Evolutionary conservation across 2,888 invertebrate genomes (phyloP).

Genomic region (Xanthia togata): DNA sequence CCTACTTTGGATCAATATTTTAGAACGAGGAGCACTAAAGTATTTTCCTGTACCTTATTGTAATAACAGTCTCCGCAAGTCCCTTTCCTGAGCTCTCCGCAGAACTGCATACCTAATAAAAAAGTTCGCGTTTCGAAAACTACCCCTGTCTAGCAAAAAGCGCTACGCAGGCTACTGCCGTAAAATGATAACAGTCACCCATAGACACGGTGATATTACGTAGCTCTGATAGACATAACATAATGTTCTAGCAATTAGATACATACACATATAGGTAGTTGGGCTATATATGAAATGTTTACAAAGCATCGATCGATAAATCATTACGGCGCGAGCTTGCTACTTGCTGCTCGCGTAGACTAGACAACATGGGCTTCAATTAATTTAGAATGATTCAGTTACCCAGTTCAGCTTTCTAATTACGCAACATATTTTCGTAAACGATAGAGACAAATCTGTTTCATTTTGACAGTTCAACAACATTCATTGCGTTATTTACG

Average conservation of each 20-base stretch:
- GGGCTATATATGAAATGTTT: slow-evolving; percentile 41
- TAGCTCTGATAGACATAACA: background rate
- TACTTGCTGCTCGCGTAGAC: background rate
- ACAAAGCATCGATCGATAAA: slow-evolving; percentile 56
- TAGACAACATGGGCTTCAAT: slow-evolving; percentile 49
- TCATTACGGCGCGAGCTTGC: slow-evolving; percentile 46
- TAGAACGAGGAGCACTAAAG: background rate
- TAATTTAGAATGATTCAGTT: slow-evolving; percentile 55
- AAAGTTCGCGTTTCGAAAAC: slow-evolving; percentile 4
- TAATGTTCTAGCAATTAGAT: slow-evolving; percentile 3
- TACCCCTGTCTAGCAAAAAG: background rate
- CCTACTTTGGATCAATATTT: background rate
- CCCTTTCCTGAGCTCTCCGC: background rate
- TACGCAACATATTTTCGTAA: too few species aligned
- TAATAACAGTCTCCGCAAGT: background rate
- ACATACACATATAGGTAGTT: slow-evolving; percentile 2
- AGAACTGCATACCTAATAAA: background rate
- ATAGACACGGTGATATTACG: background rate
- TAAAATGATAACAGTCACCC: background rate
- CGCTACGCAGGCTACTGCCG: too few species aligned
- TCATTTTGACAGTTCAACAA: too few species aligned
- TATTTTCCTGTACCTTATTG: background rate
- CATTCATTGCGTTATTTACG: too few species aligned
- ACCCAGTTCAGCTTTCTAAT: too few species aligned
- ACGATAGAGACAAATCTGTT: too few species aligned